phyloP scores from a whole-genome alignment of 2,797 vertebrate genomes.

The Acipenser oxyrinchus region DNA sequence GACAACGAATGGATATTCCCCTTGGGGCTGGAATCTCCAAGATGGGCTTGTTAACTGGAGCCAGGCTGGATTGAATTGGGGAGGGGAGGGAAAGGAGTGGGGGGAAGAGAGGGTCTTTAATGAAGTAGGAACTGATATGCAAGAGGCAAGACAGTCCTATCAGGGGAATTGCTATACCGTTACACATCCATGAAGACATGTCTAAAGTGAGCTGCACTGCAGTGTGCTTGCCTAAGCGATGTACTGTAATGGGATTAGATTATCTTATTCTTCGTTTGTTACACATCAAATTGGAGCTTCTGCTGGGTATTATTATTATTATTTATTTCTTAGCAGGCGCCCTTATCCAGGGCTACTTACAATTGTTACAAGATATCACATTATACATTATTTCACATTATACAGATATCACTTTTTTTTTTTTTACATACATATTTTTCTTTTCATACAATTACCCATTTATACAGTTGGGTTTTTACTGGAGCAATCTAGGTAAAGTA shows the following conservation, averaged over 20 bases:
- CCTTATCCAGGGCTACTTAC: too few relatives aligned
- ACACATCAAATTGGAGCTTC: too few relatives aligned
- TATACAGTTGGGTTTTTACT: too few relatives aligned
- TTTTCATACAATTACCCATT: too few relatives aligned
- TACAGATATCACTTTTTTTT: too few relatives aligned
- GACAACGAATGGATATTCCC: neutral
- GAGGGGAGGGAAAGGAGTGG: neutral
- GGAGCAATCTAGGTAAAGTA: too few relatives aligned
- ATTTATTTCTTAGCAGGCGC: too few relatives aligned
- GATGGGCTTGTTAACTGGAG: neutral
- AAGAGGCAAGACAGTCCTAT: neutral
- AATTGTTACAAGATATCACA: too few relatives aligned
- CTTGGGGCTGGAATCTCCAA: neutral
- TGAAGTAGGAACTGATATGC: neutral
- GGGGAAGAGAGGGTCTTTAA: neutral
- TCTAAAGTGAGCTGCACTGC: neutral
- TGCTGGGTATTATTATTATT: too few relatives aligned
- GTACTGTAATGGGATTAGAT: neutral
- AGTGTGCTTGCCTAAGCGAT: neutral
- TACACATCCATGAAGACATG: neutral
- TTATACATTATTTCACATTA: too few relatives aligned
- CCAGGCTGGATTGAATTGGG: neutral
- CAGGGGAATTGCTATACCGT: conserved; percentile 1
- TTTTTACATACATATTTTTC: too few relatives aligned
- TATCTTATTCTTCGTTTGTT: neutral